These are phyloP conservation scores for Erpornis zantholeuca DNA, from an alignment of 2,113 vertebrate species.

Conservation along the genomic window DNA sequence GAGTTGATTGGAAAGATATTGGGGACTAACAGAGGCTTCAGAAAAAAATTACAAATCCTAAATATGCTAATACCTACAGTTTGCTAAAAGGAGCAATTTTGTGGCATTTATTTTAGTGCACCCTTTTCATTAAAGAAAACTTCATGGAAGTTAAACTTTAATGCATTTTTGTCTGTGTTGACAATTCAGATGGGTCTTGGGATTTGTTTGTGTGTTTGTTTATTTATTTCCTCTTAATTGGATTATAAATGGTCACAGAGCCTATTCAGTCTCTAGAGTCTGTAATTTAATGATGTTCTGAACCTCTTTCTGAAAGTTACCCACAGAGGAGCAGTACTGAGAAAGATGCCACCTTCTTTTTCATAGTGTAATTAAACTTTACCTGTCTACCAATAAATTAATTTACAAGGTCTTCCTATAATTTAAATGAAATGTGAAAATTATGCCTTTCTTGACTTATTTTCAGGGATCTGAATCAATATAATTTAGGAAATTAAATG, in stretches of 20 bases:
- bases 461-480: neutral
- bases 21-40: neutral
- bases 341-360: neutral
- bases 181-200: neutral
- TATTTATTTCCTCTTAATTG: constrained; percentile 55
- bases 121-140: constrained; percentile 12
- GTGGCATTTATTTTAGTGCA: neutral
- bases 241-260: constrained; percentile 42
- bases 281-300: neutral
- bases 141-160: neutral
- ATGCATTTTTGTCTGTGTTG: neutral
- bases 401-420: neutral
- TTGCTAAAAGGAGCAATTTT: neutral
- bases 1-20: constrained; percentile 17
- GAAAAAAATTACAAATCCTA: neutral
- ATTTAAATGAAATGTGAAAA: constrained; percentile 29
- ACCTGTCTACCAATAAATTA: constrained; percentile 11
- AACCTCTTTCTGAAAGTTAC: neutral
- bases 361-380: constrained; percentile 10
- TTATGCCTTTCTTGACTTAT: neutral
- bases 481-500: neutral
- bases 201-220: constrained; percentile 9
- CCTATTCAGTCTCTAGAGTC: neutral
- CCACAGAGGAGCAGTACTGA: neutral
- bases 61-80: neutral